These are phyloP conservation scores for Tyrannus savana DNA, from an alignment of 2,113 vertebrate genomes.

Conservation along the genomic window DNA sequence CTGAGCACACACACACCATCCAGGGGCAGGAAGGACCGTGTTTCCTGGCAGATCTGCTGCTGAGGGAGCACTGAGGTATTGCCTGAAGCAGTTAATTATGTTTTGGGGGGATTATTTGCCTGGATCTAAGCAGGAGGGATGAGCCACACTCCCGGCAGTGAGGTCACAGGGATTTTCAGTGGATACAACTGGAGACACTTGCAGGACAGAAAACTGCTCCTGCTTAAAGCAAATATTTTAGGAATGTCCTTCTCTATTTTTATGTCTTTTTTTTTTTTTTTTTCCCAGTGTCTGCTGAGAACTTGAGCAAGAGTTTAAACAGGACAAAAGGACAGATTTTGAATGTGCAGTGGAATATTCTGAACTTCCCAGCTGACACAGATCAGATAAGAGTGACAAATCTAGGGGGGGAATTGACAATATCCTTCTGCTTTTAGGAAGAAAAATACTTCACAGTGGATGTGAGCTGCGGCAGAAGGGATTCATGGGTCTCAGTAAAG, in stretches of 20 bases:
- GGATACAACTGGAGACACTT: neutral
- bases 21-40: neutral
- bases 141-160: neutral
- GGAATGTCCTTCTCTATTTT: constrained; percentile 7
- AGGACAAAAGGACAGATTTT: constrained; percentile 83
- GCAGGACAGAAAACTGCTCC: neutral
- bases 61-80: neutral
- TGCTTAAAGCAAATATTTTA: neutral
- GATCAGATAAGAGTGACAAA: constrained; percentile 80
- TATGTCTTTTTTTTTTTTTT: neutral
- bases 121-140: fast-evolving
- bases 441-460: neutral
- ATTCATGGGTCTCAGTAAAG: neutral
- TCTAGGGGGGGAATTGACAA: constrained; percentile 84
- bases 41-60: neutral
- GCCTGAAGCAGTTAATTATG: neutral
- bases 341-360: constrained; percentile 76
- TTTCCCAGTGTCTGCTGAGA: constrained; percentile 81
- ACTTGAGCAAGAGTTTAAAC: constrained; percentile 84
- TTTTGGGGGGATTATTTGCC: neutral
- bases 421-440: constrained; percentile 76
- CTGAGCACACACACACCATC: neutral
- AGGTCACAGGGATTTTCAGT: neutral
- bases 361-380: constrained; percentile 80
- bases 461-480: neutral